A percentile compares a stretch with the other conserved stretches of the same genome.
Conservation (phyloP, 2,797 vertebrate genomes). For the Ctenopoma kingsleyae region DNA sequence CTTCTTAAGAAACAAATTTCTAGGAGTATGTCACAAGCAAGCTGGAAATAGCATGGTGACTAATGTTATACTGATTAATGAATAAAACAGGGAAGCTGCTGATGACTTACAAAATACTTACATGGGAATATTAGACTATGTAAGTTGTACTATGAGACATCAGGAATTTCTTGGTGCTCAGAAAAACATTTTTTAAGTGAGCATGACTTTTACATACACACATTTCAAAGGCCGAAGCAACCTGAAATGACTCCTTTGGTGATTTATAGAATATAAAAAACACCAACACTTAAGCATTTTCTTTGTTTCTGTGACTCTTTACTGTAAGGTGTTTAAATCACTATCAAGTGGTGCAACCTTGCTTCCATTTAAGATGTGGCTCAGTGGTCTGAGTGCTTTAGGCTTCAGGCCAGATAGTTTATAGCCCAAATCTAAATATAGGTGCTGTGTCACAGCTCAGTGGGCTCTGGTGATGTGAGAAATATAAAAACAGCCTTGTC, state of each 20-base stretch:
- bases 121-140: background rate
- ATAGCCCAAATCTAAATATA: conserved; percentile 73
- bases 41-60: conserved; percentile 5
- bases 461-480: conserved; percentile 65
- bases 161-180: background rate
- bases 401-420: conserved; percentile 42
- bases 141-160: background rate
- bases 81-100: background rate
- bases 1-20: too few relatives aligned
- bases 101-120: background rate
- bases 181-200: too few relatives aligned
- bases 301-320: background rate
- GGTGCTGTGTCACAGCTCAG: conserved; percentile 65
- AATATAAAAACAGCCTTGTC: conserved; percentile 77
- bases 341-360: background rate
- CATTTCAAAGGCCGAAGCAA: too few relatives aligned
- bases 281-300: background rate
- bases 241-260: background rate
- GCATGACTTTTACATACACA: too few relatives aligned
- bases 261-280: background rate
- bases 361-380: conserved; percentile 1
- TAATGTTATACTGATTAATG: fast-evolving
- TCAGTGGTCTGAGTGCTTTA: conserved; percentile 13
- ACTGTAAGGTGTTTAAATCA: background rate
- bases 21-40: conserved; percentile 5